Conservation (phyloP, 2,888 invertebrate genomes). For the Lepidochrysops patricia region DNA sequence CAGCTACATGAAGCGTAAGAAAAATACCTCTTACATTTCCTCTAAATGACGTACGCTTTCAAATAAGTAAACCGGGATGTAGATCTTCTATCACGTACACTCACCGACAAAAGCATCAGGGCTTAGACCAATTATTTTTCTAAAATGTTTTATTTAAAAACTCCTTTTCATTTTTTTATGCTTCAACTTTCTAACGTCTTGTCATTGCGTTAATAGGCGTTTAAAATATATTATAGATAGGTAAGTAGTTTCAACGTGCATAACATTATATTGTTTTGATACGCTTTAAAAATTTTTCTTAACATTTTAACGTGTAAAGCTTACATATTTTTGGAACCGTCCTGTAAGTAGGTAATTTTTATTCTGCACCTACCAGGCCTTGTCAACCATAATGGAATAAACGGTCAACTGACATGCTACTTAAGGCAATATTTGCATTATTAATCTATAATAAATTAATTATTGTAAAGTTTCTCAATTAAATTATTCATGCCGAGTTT, state of each 20-base stretch:
- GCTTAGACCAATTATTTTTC: no score
- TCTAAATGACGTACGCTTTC: conserved; percentile 37
- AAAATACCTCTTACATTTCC: conserved; percentile 16
- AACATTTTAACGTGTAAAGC: no score
- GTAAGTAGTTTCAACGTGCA: background rate
- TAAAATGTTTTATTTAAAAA: no score
- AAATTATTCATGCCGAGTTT: background rate
- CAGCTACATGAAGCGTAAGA: no score
- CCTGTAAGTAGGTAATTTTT: background rate
- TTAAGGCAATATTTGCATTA: background rate
- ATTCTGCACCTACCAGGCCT: background rate
- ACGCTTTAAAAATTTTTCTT: no score
- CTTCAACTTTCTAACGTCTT: no score
- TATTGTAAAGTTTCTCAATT: background rate
- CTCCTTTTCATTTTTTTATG: no score
- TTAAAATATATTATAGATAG: no score
- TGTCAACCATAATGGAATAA: background rate
- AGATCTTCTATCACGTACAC: conserved; percentile 39
- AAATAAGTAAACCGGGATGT: conserved; percentile 52
- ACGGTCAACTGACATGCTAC: background rate
- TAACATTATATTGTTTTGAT: no score
- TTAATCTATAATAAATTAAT: background rate
- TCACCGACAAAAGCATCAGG: conserved; percentile 24
- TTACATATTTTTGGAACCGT: background rate
- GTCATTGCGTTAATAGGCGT: no score